Percentiles rank a stretch among this genome's conserved stretches.
Evolutionary conservation across 2,797 vertebrate species (phyloP).

Genomic region (Nasua narica): DNA sequence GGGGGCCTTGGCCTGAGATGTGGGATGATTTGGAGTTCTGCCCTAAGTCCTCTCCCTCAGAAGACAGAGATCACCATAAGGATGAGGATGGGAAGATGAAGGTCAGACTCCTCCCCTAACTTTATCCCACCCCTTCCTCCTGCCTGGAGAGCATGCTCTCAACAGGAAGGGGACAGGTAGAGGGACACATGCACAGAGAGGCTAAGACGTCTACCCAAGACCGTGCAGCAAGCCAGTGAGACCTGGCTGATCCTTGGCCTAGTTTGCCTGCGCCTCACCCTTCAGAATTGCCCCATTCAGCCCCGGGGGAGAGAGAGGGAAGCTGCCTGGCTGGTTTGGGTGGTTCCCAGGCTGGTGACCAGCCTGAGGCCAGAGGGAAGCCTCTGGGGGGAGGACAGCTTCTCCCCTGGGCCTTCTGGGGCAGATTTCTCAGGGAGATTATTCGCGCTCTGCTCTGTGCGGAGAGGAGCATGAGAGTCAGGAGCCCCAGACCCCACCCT

Average conservation of each 20-base stretch:
- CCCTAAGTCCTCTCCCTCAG: neutral
- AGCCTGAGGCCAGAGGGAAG: neutral
- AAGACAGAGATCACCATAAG: neutral
- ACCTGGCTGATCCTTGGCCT: neutral
- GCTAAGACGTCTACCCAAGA: neutral
- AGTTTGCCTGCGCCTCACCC: neutral
- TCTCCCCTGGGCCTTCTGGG: slow-evolving; percentile 6
- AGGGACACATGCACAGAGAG: neutral
- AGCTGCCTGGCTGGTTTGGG: slow-evolving; percentile 66
- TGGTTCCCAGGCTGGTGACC: slow-evolving; percentile 26
- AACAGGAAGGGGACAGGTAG: neutral
- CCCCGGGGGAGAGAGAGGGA: neutral
- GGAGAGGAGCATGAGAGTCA: neutral
- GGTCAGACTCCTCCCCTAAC: neutral
- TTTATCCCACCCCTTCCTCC: neutral
- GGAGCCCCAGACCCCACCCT: neutral
- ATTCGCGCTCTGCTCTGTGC: neutral
- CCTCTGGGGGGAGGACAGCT: neutral
- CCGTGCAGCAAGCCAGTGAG: neutral
- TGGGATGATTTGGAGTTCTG: neutral
- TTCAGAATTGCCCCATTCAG: neutral
- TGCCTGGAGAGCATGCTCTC: neutral
- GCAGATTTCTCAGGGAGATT: slow-evolving; percentile 21
- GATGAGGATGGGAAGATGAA: neutral
- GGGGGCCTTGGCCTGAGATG: neutral